Base-by-base conservation (phyloP, 1,140 invertebrate species). In the Tetramorium simillimum region DNA sequence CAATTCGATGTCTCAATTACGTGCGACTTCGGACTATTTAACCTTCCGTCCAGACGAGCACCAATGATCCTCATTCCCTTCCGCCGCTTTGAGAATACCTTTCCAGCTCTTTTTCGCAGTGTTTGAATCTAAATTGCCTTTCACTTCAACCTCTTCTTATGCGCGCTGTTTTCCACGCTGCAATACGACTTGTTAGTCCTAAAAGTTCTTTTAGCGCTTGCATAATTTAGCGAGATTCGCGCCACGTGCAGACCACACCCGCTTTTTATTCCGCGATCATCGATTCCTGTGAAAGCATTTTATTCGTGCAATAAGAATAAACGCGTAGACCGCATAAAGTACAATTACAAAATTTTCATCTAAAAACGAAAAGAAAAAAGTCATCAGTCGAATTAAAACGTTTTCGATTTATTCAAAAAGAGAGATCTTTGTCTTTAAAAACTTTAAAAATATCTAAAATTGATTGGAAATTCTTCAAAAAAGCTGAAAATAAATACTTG, bases 1-100 rank as follows among this genome's bases (percentile, higher is more conserved):
- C 89, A 86, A 78, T 91, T 91, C 87, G 53, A 28, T 81, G 77
- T 82, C 82, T 70, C 63, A 72, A 16, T 85, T 90, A 76, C 78
- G 53, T 7, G 28, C 37, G 70, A 43, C 43, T 77, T 49, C 62
- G 69, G 49, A 89, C 86, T 88, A 82, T 70, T 65, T 75, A 78
- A 63, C 77, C 56, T 65, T 87, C 46, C 77, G 73, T 51, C 60
- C 60, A 90, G 78, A 85, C 78, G 77, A 84, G 58, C 88, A 62
- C 77, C 77, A 51, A 86, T 87, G 67, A 80, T 81, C 77, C 56
- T n/a, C 60, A 65, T 77, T 51, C 81, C 33, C 37, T 75, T 78
- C 51, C 28, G 60, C 6, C 43, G 51, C 77, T 18, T 88, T 85
- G 63, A 84, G 70, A 60, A 49, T 62, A 63, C 40, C 85, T 58